These are phyloP conservation scores for Dolichallabes microphthalmus DNA, from an alignment of 2,113 vertebrate species.

Conservation along the genomic window DNA sequence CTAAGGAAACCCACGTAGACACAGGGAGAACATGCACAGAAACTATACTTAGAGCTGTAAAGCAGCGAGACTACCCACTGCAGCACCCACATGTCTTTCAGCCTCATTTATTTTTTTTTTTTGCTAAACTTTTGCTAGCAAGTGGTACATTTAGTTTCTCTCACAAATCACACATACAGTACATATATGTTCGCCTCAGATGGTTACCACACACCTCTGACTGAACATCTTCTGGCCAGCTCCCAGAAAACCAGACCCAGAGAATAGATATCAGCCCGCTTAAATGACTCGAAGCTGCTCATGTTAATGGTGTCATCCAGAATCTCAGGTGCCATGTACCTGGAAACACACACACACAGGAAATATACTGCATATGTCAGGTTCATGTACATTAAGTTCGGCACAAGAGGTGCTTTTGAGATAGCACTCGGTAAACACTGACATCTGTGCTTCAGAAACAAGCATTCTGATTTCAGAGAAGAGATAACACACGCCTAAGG, in stretches of 20 bases:
- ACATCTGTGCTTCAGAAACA: slow-evolving; percentile 26
- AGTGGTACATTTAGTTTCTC: background rate
- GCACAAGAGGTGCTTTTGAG: slow-evolving; percentile 42
- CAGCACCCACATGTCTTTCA: background rate
- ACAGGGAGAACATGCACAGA: background rate
- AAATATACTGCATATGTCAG: background rate
- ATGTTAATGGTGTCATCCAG: slow-evolving; percentile 90
- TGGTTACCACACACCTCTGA: slow-evolving; percentile 76
- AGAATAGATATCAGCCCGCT: slow-evolving; percentile 92
- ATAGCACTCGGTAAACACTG: slow-evolving; percentile 32
- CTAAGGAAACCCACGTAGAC: background rate
- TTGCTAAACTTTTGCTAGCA: background rate
- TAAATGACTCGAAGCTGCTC: slow-evolving; percentile 92
- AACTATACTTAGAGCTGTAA: background rate
- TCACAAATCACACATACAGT: background rate
- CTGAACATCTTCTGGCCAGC: slow-evolving; percentile 86
- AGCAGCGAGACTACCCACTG: background rate
- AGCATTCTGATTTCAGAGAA: slow-evolving; percentile 28
- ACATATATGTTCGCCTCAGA: background rate
- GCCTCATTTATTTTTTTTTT: background rate
- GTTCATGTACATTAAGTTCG: slow-evolving; percentile 53
- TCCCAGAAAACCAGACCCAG: slow-evolving; percentile 96
- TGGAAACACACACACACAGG: slow-evolving; percentile 61
- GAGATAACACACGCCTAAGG: background rate
- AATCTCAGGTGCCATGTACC: slow-evolving; percentile 98